Evolutionary conservation across 2,888 invertebrate genomes (phyloP).

Genomic region (Pherbina coryleti): DNA sequence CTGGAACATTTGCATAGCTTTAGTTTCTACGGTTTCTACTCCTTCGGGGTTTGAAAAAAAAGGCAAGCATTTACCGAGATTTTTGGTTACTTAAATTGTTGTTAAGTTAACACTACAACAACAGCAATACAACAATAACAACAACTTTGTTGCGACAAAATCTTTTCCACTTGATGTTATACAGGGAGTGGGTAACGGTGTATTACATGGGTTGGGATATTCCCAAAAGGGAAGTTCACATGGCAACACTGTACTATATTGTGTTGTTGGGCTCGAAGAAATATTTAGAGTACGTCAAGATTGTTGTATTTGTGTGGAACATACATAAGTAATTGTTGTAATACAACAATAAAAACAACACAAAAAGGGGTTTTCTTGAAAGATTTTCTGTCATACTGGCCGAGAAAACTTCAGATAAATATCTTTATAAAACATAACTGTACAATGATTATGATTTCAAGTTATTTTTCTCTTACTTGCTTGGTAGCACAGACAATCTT

Average conservation of each 20-base stretch:
- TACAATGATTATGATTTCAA: background rate
- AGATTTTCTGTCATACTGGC: too few species aligned
- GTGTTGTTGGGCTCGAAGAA: background rate
- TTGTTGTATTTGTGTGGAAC: background rate
- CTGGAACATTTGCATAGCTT: background rate
- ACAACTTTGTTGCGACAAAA: conserved; percentile 11
- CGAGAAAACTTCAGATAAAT: too few species aligned
- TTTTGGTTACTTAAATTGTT: conserved; percentile 5
- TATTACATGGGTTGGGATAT: background rate
- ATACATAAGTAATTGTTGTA: background rate
- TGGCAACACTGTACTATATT: background rate
- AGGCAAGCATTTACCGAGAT: background rate
- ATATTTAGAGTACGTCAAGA: background rate
- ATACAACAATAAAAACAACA: background rate
- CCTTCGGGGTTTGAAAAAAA: conserved; percentile 11
- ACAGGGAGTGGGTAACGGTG: background rate
- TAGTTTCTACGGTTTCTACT: background rate
- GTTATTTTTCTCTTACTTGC: background rate
- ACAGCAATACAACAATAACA: background rate
- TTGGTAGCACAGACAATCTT: too few species aligned
- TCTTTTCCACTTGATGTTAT: background rate
- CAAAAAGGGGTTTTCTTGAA: background rate
- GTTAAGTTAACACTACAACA: background rate
- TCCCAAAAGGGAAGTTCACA: background rate
- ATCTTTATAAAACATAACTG: too few species aligned